Base-by-base conservation (phyloP, 2,888 invertebrate species). In the Teleogryllus oceanicus region DNA sequence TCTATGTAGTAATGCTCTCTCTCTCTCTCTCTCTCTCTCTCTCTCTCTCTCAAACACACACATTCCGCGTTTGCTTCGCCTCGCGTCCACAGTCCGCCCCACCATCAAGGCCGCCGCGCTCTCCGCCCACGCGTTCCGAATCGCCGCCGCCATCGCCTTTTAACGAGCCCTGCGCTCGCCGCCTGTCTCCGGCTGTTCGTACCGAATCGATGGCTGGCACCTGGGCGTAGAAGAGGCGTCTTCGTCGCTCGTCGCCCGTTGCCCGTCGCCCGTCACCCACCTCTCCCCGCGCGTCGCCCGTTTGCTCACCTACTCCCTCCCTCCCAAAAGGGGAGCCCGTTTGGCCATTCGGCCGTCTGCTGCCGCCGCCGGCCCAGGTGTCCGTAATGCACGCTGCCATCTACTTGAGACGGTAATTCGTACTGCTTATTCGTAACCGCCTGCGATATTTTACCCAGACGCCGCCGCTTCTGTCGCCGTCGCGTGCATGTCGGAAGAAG, bases 361-460 rank as follows among this genome's bases (percentile, higher is more conserved):
- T 62, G 4, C 16, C 62, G 16, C 13, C n/a, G 62, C 62, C n/a
- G 13, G 62, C 62, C 62, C 62, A 62, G 62, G 62, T 62, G 62
- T 62, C n/a, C 62, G 62, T 62, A 62, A 62, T 62, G 62, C 62
- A 62, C n/a, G 62, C 62, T 12, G 62, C 62, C 62, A 62, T 62
- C n/a, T 62, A 13, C n/a, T 62, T 62, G 62, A 62, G 62, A 62
- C 16, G 62, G 62, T 62, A 62, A 62, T 62, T 62, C n/a, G 62
- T 62, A 62, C 62, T 62, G 62, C 62, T 62, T 62, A 62, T 62
- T 16, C 62, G 62, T 62, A 62, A 62, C 13, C 62, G n/a, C 62
- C 16, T n/a, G n/a, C 62, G 16, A 62, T 62, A 62, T 62, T 62
- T 62, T 62, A 13, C 11, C 62, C 62, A n/a, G 62, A 13, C 62